Conservation (phyloP, 2,797 vertebrate genomes). For the Phataginus tricuspis region DNA sequence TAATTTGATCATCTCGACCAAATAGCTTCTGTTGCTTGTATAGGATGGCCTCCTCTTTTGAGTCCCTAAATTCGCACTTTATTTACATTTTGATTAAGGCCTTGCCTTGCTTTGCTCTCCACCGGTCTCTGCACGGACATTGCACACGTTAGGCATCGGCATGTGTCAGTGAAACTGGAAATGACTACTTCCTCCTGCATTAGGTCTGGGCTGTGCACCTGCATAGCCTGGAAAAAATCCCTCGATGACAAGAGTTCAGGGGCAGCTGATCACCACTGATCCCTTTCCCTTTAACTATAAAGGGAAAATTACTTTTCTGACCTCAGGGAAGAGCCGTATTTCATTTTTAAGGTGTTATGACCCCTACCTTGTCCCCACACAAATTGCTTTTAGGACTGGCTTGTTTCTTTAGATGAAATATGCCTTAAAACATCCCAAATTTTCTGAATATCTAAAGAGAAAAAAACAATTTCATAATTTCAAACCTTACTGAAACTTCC, state of each 20-base stretch:
- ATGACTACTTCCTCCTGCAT: background rate
- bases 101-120: background rate
- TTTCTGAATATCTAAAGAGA: background rate
- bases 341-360: conserved; percentile 30
- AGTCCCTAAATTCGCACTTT: too few relatives aligned
- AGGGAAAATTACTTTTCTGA: conserved; percentile 51
- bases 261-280: background rate
- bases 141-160: accelerated
- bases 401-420: background rate
- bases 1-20: background rate
- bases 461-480: background rate
- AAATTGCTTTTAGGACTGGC: background rate
- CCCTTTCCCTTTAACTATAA: background rate
- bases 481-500: background rate
- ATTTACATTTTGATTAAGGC: background rate
- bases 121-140: background rate
- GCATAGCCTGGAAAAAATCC: background rate
- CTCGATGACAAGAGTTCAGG: background rate
- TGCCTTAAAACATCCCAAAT: background rate
- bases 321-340: conserved; percentile 18
- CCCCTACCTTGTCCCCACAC: background rate
- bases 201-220: background rate
- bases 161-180: background rate
- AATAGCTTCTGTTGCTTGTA: background rate
- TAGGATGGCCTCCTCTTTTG: background rate